These are phyloP conservation scores for Leistus spinibarbis DNA, from an alignment of 2,888 invertebrate species.

Conservation along the genomic window DNA sequence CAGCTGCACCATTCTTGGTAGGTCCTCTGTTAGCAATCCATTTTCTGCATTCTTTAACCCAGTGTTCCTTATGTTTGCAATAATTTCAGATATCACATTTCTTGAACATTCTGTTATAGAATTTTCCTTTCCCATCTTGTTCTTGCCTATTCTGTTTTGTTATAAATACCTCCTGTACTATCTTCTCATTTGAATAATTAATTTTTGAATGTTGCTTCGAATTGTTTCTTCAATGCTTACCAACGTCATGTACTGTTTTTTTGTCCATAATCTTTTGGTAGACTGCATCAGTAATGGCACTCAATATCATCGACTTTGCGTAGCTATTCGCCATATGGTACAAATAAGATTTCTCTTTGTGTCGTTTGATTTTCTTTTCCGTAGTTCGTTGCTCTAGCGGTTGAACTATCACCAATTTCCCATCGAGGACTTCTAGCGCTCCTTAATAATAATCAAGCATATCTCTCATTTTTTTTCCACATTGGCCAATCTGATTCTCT, in stretches of 20 bases:
- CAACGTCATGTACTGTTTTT: slow-evolving; percentile 34
- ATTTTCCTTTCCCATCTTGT: too few relatives aligned
- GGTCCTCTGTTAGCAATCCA: slow-evolving; percentile 43
- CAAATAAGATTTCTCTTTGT: slow-evolving; percentile 1
- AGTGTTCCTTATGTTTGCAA: slow-evolving; percentile 42
- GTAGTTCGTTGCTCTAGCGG: not conserved
- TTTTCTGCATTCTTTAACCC: slow-evolving; percentile 37
- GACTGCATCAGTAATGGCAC: slow-evolving; percentile 46
- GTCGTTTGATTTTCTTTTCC: not conserved
- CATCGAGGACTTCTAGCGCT: slow-evolving; percentile 36
- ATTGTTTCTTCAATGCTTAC: slow-evolving; percentile 31
- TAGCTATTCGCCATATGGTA: slow-evolving; percentile 45
- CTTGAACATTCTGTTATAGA: too few relatives aligned
- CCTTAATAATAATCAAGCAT: slow-evolving; percentile 10
- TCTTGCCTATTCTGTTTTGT: not conserved
- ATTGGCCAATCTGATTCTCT: slow-evolving; percentile 35
- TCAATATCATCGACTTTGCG: slow-evolving; percentile 47
- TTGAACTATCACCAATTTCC: slow-evolving; percentile 18
- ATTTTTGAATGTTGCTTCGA: slow-evolving; percentile 32
- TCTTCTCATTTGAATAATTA: slow-evolving; percentile 13
- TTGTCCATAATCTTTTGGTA: slow-evolving; percentile 45
- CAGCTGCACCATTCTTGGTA: not conserved
- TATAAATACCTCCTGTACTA: slow-evolving; percentile 6
- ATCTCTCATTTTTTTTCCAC: not conserved
- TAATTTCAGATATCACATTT: slow-evolving; percentile 40